A percentile compares a stretch with the other conserved stretches of the same genome.
These are phyloP conservation scores for Tineola bisselliella DNA, from an alignment of 2,888 invertebrate species.

Conservation along the genomic window DNA sequence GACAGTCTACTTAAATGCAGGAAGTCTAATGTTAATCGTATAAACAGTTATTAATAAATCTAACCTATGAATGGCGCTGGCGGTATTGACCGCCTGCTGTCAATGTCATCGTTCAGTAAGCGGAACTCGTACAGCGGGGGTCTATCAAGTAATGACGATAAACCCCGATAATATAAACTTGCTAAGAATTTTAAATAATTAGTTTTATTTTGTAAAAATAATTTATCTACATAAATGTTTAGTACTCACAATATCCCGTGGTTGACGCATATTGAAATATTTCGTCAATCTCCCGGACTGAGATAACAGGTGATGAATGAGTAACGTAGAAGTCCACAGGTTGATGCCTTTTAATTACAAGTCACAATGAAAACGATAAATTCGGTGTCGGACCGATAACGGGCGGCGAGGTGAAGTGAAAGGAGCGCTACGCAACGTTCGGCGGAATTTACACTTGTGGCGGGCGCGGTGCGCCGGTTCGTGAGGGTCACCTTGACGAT, in stretches of 20 bases:
- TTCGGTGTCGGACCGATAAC: constrained; percentile 45
- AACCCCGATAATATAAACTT: not conserved
- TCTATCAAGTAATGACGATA: not conserved
- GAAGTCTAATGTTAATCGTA: no score
- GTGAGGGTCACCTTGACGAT: constrained; percentile 59
- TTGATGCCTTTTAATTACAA: constrained; percentile 54
- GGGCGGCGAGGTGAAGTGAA: constrained; percentile 36
- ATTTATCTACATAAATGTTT: constrained; percentile 1
- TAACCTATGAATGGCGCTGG: not conserved
- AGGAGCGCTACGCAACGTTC: constrained; percentile 38
- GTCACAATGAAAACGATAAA: constrained; percentile 41
- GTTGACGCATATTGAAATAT: constrained; percentile 65
- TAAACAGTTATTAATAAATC: no score
- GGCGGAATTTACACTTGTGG: constrained; percentile 21
- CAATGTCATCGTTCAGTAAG: not conserved
- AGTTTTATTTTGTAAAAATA: not conserved
- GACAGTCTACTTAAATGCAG: no score
- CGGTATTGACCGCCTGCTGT: not conserved
- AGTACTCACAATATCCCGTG: constrained; percentile 56
- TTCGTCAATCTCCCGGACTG: constrained; percentile 55
- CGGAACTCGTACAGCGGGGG: not conserved
- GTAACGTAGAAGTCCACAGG: constrained; percentile 63
- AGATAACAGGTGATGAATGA: constrained; percentile 62
- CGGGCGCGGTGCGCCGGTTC: constrained; percentile 41
- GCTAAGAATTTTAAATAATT: not conserved